Percentiles rank a stretch among this genome's conserved stretches.
These are phyloP conservation scores for Drosophila pruinosa DNA, from an alignment of 1,140 invertebrate species.

Conservation along the genomic window DNA sequence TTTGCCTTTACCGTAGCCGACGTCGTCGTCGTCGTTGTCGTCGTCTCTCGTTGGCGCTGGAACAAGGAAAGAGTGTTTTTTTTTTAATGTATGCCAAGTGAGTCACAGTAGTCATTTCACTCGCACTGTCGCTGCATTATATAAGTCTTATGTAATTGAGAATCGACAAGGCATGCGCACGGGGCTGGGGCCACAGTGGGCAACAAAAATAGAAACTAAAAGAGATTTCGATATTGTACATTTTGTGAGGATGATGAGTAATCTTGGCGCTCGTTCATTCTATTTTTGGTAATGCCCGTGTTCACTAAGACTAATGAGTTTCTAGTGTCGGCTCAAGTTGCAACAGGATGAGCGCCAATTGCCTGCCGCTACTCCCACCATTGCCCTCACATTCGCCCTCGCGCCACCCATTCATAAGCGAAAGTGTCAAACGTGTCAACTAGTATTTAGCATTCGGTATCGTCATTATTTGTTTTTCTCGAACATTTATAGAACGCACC, in stretches of 20 bases:
- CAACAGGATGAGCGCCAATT: conserved; percentile 40
- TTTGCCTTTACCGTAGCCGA: neutral
- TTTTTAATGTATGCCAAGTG: conserved; percentile 23
- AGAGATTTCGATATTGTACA: conserved; percentile 25
- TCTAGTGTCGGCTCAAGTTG: conserved; percentile 44
- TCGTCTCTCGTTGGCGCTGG: conserved; percentile 1
- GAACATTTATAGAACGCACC: neutral
- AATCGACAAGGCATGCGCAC: conserved; percentile 63
- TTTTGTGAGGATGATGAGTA: conserved; percentile 41
- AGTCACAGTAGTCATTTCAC: conserved; percentile 34
- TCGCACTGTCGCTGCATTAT: conserved; percentile 52
- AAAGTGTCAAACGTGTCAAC: neutral
- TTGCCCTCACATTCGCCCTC: too few species aligned
- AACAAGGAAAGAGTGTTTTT: conserved; percentile 17
- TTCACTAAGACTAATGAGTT: conserved; percentile 23
- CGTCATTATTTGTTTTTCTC: conserved; percentile 22
- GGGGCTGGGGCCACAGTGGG: conserved; percentile 51
- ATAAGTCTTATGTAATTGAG: conserved; percentile 76
- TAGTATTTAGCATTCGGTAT: conserved; percentile 10
- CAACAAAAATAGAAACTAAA: conserved; percentile 53
- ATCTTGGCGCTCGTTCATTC: conserved; percentile 39
- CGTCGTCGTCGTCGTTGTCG: conserved; percentile 9
- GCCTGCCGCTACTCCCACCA: neutral
- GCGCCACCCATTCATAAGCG: neutral
- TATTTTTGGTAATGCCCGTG: conserved; percentile 47